Conservation (phyloP, 2,113 vertebrate genomes). For the Tenrec ecaudatus region DNA sequence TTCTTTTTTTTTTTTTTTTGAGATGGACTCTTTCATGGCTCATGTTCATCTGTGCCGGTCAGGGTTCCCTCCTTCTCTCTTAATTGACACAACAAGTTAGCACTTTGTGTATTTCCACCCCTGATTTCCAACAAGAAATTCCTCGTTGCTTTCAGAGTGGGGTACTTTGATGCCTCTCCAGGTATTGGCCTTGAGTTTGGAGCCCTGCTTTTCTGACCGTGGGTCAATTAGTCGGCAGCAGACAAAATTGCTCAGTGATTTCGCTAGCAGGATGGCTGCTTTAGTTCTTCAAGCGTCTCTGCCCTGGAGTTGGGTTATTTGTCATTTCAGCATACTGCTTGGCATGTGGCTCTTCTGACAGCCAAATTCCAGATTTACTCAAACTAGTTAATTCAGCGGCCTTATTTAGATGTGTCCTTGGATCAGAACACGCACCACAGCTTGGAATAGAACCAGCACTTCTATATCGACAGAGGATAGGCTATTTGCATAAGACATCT, state of each 20-base stretch:
- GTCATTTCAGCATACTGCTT: conserved; percentile 39
- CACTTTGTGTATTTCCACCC: no score
- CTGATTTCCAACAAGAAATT: no score
- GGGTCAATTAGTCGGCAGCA: neutral
- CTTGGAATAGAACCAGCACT: neutral
- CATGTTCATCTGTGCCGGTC: no score
- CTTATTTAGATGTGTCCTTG: conserved; percentile 48
- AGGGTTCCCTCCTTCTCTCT: no score
- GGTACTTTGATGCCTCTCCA: neutral
- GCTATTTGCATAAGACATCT: neutral
- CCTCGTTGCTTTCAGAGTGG: neutral
- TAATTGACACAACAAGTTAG: no score
- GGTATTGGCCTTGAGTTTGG: neutral
- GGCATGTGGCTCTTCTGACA: neutral
- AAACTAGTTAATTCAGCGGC: conserved; percentile 2
- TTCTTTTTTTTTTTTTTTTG: no score
- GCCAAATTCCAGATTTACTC: conserved; percentile 20
- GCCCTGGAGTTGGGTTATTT: neutral
- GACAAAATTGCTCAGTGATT: neutral
- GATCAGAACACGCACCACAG: neutral
- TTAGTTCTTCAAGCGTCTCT: neutral
- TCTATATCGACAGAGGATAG: neutral
- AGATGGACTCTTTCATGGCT: no score
- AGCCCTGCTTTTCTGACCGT: neutral
- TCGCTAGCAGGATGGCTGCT: neutral